These are phyloP conservation scores for Troilus luridus DNA, from an alignment of 2,888 invertebrate species.

Conservation along the genomic window DNA sequence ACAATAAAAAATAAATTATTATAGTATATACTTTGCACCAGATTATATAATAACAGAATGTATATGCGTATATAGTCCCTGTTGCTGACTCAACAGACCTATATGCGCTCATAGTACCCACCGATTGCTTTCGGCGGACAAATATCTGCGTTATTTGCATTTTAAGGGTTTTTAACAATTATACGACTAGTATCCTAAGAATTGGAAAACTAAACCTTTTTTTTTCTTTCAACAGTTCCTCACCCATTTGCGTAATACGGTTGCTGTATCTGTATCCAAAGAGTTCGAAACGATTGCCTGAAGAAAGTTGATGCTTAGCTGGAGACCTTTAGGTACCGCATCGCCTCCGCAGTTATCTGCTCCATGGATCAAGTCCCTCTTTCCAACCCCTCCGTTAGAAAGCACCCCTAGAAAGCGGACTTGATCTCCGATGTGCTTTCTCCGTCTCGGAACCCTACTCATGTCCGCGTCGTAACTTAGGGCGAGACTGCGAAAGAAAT, in stretches of 20 bases:
- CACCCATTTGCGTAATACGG: not conserved
- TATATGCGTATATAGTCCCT: too few relatives aligned
- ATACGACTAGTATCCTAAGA: too few relatives aligned
- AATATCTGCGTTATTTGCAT: too few relatives aligned
- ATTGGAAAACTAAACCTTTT: too few relatives aligned
- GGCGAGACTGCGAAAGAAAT: not conserved
- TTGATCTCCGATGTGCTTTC: not conserved
- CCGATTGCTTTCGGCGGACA: too few relatives aligned
- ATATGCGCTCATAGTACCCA: too few relatives aligned
- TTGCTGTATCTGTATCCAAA: not conserved
- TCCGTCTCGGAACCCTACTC: not conserved
- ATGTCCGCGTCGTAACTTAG: not conserved
- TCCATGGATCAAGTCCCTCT: not conserved
- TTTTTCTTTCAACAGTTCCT: too few relatives aligned
- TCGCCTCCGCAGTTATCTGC: not conserved
- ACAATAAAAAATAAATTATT: too few relatives aligned
- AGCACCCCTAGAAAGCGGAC: not conserved
- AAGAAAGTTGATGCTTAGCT: not conserved
- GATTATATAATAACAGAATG: too few relatives aligned
- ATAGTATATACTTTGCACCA: too few relatives aligned
- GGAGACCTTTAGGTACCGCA: not conserved
- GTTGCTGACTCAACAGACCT: too few relatives aligned
- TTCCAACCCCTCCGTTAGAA: slow-evolving; percentile 1
- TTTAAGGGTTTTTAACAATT: too few relatives aligned
- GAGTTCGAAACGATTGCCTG: not conserved